phyloP scores from a whole-genome alignment of 2,888 invertebrate genomes.

The Lasius fuliginosus region DNA sequence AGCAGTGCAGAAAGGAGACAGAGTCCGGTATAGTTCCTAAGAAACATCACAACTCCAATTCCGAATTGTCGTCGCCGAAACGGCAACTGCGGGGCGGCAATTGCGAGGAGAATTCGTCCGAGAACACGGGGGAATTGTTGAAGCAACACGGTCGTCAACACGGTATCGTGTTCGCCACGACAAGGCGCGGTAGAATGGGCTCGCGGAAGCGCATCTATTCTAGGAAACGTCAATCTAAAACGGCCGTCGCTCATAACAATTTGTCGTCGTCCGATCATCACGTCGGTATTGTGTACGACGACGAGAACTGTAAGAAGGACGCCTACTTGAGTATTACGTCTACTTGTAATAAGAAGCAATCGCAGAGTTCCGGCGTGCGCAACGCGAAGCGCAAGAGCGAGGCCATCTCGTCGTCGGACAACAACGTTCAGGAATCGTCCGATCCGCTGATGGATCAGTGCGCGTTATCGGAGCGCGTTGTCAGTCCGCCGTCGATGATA shows the following conservation, averaged over 20 bases:
- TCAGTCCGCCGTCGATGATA: slow-evolving; percentile 72
- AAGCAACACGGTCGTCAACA: slow-evolving; percentile 33
- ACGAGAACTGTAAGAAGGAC: slow-evolving; percentile 79
- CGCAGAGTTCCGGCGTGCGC: slow-evolving; percentile 17
- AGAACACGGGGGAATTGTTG: slow-evolving; percentile 53
- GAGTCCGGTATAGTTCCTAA: slow-evolving; percentile 74
- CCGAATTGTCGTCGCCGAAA: slow-evolving; percentile 66
- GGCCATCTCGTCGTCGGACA: slow-evolving; percentile 69
- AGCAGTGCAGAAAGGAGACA: slow-evolving; percentile 69
- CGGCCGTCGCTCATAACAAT: slow-evolving; percentile 49
- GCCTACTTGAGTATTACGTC: slow-evolving; percentile 74
- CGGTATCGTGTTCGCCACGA: slow-evolving; percentile 52
- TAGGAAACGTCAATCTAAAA: slow-evolving; percentile 71
- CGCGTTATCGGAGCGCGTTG: slow-evolving; percentile 78
- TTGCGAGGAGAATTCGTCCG: slow-evolving; percentile 61
- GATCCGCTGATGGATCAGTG: slow-evolving; percentile 67
- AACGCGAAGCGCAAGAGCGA: slow-evolving; percentile 58
- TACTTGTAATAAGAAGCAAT: slow-evolving; percentile 60
- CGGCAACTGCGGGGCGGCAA: slow-evolving; percentile 57
- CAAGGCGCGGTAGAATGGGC: slow-evolving; percentile 52
- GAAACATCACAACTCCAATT: slow-evolving; percentile 67
- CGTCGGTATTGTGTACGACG: slow-evolving; percentile 73
- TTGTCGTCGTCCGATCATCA: slow-evolving; percentile 59
- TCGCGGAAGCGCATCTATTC: slow-evolving; percentile 66
- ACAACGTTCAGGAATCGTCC: slow-evolving; percentile 66